phyloP scores from a whole-genome alignment of 2,888 invertebrate species.

The Fabriciana adippe region DNA sequence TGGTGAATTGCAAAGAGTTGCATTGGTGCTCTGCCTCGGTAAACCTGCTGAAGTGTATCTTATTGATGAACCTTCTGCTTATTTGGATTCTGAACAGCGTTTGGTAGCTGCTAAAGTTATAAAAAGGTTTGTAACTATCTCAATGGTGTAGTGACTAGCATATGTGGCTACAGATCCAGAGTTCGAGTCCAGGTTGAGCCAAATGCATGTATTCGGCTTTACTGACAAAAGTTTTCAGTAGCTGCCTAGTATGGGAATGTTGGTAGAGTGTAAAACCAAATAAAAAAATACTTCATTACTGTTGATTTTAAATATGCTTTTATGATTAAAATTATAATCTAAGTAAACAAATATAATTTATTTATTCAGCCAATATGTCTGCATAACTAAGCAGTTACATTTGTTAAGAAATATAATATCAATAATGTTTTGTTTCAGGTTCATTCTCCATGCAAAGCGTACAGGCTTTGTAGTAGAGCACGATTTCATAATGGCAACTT shows the following conservation, averaged over 20 bases:
- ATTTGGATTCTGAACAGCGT: conserved; percentile 99
- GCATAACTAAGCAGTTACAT: no score
- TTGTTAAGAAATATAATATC: neutral
- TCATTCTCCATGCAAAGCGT: conserved; percentile 99
- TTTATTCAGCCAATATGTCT: no score
- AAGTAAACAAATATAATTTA: no score
- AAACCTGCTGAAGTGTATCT: conserved; percentile 99
- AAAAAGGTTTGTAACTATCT: conserved; percentile 85
- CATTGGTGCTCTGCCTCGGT: conserved; percentile 96
- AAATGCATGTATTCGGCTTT: no score
- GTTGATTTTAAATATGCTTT: no score
- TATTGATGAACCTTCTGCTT: conserved; percentile 99
- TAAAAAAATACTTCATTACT: neutral
- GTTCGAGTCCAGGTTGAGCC: no score
- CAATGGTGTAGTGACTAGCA: no score
- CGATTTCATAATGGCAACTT: conserved; percentile 99
- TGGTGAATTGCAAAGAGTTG: conserved; percentile 99
- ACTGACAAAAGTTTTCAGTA: no score
- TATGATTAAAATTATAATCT: no score
- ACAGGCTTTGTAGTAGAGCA: conserved; percentile 99
- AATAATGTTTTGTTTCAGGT: conserved; percentile 75
- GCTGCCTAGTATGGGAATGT: no score
- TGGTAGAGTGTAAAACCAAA: no score
- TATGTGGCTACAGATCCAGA: no score
- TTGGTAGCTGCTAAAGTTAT: conserved; percentile 99